phyloP scores from a whole-genome alignment of 1,140 invertebrate species.

The Lasioglossum albipes region DNA sequence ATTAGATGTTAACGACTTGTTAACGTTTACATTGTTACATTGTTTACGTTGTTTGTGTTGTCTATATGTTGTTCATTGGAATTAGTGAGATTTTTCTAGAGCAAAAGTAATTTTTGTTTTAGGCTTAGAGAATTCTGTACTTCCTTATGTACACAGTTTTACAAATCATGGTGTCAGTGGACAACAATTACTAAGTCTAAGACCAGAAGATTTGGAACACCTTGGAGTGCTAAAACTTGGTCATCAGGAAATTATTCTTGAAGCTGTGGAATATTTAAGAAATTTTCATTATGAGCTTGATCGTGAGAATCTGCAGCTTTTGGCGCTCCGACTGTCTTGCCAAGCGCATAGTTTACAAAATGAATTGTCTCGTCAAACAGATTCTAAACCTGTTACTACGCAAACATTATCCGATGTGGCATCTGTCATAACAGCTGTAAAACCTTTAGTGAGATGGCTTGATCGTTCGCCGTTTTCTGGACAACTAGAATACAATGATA shows the following conservation, averaged over 20 bases:
- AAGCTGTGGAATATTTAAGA: slow-evolving; percentile 92
- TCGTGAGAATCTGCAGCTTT: slow-evolving; percentile 93
- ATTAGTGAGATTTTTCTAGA: slow-evolving; percentile 23
- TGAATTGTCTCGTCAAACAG: slow-evolving; percentile 82
- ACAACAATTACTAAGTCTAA: slow-evolving; percentile 89
- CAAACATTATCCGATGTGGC: slow-evolving; percentile 91
- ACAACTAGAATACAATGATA: slow-evolving; percentile 85
- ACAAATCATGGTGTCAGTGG: slow-evolving; percentile 90
- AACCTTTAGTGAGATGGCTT: slow-evolving; percentile 92
- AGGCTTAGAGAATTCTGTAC: slow-evolving; percentile 91
- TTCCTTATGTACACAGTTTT: slow-evolving; percentile 91
- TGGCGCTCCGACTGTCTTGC: slow-evolving; percentile 91
- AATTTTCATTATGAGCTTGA: slow-evolving; percentile 95
- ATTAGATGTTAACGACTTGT: too few species aligned
- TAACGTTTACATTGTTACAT: too few species aligned
- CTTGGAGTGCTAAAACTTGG: slow-evolving; percentile 91
- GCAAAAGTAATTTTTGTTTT: slow-evolving; percentile 35
- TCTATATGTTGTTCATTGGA: not conserved
- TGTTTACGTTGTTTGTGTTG: too few species aligned
- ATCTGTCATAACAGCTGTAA: slow-evolving; percentile 90
- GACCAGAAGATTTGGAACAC: slow-evolving; percentile 92
- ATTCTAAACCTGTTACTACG: slow-evolving; percentile 87
- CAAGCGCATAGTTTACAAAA: slow-evolving; percentile 90
- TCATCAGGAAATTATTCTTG: slow-evolving; percentile 95
- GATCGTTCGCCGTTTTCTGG: slow-evolving; percentile 88